Percentiles rank a stretch among this genome's conserved stretches.
Evolutionary conservation across 2,113 vertebrate species (phyloP).

Genomic region (Amazona guildingii): DNA sequence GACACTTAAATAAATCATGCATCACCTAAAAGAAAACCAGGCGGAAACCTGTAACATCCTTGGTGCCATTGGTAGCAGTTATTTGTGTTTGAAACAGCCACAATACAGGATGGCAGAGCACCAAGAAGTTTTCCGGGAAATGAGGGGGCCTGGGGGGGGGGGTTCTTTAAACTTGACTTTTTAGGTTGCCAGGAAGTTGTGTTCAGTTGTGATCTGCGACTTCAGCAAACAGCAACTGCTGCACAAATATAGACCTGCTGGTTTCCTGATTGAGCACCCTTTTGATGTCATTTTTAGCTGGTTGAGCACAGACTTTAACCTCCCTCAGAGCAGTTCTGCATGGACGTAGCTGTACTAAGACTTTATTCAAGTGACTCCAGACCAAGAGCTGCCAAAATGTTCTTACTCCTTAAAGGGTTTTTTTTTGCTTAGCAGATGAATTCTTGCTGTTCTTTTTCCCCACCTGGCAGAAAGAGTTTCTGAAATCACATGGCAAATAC

Average conservation of each 20-base stretch:
- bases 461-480: background rate
- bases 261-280: slow-evolving; percentile 23
- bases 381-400: background rate
- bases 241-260: slow-evolving; percentile 53
- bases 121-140: slow-evolving; percentile 37
- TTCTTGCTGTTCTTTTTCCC: background rate
- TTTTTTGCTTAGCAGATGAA: background rate
- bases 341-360: background rate
- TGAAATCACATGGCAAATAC: background rate
- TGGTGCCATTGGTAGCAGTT: background rate
- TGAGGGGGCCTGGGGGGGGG: background rate
- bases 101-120: background rate
- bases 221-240: slow-evolving; percentile 53
- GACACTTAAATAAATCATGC: background rate
- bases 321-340: background rate
- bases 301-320: background rate
- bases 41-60: background rate
- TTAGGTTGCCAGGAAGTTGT: slow-evolving; percentile 62
- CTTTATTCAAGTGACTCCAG: background rate
- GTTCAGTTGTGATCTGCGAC: slow-evolving; percentile 5
- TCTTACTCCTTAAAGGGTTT: background rate
- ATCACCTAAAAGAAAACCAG: background rate
- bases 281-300: slow-evolving; percentile 50
- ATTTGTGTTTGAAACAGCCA: background rate
- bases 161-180: background rate